Base-by-base conservation (phyloP, 2,113 vertebrate species). In the Boulengeromyrus knoepffleri region DNA sequence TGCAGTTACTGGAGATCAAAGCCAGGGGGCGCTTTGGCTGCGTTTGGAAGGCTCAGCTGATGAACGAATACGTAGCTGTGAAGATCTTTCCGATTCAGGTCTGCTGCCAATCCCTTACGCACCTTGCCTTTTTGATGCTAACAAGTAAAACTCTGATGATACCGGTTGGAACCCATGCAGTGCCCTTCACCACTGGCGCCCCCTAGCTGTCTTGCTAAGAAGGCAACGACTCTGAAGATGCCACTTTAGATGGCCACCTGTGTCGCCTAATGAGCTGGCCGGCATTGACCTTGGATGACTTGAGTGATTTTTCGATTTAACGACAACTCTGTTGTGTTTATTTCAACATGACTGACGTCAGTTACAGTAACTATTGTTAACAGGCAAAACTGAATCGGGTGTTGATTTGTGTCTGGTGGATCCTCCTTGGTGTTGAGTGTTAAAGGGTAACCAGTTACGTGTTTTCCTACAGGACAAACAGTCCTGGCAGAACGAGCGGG, bases 51-150 rank as follows among this genome's bases (percentile, higher is more conserved):
- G 98, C 96, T 5, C 97, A 98, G 95, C 95, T 99, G 93, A 96
- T 98, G 95, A 99, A 97, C 0, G 97, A 99, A 89, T 97, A 96
- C 0, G 97, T 99, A 90, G 98, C 98, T 0, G 98, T 99, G 90
- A 99, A 99, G 96, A 96, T 99, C 92, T 99, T 99, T 93, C 97
- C 98, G 0, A 95, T 98, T 87, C 98, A 99, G 97, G 98, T 99
- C 87, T 93, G 93, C 45, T 86, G 3, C 42, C 36, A 83, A 1
- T 42, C 77, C 19, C 31, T 83, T 42, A 12, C 3, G 10, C 5
- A 24, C 45, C 9, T 24, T 46, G 45, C 45, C 83, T 47, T 85
- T 85, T 47, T 47, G 45, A 12, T 24, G 19, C 19, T n/a, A 24
- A 10, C 62, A 13, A 70, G 62, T 27, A 31, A 70, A 70, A 70